Evolutionary conservation across 2,888 invertebrate species (phyloP).

Genomic region (Parasteatoda lunata): DNA sequence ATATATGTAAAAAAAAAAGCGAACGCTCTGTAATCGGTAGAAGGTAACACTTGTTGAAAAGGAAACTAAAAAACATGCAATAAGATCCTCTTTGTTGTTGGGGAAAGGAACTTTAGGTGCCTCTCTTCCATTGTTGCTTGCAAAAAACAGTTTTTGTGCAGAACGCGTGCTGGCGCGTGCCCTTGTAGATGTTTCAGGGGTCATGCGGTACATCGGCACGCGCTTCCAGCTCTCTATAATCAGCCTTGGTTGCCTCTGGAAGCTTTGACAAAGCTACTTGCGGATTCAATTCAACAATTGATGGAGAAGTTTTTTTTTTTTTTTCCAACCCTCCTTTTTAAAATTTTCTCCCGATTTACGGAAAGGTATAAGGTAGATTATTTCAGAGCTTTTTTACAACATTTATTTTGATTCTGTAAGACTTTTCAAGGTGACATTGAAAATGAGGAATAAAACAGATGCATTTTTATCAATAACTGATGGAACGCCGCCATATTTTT

Average conservation of each 20-base stretch:
- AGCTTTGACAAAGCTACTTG: not conserved
- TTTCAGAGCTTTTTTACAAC: not conserved
- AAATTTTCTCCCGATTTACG: not conserved
- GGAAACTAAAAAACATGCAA: conserved; percentile 15
- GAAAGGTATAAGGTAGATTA: not conserved
- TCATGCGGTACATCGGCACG: conserved; percentile 22
- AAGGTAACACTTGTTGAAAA: conserved; percentile 14
- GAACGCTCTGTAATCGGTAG: no score
- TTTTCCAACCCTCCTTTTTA: not conserved
- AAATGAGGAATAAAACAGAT: conserved; percentile 23
- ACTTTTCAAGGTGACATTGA: conserved; percentile 40
- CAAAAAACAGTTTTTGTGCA: not conserved
- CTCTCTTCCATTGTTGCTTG: not conserved
- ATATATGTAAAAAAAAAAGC: not conserved
- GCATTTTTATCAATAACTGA: conserved; percentile 10
- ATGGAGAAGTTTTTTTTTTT: not conserved
- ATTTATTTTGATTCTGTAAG: not conserved
- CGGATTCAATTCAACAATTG: not conserved
- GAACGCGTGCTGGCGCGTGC: conserved; percentile 38
- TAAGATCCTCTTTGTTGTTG: conserved; percentile 1
- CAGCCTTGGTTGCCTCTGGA: not conserved
- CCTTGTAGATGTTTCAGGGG: conserved; percentile 27
- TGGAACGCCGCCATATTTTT: conserved; percentile 21
- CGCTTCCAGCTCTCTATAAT: not conserved
- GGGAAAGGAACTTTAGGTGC: conserved; percentile 32